These are phyloP conservation scores for Megalops cyprinoides DNA, from an alignment of 2,797 vertebrate genomes.

Conservation along the genomic window DNA sequence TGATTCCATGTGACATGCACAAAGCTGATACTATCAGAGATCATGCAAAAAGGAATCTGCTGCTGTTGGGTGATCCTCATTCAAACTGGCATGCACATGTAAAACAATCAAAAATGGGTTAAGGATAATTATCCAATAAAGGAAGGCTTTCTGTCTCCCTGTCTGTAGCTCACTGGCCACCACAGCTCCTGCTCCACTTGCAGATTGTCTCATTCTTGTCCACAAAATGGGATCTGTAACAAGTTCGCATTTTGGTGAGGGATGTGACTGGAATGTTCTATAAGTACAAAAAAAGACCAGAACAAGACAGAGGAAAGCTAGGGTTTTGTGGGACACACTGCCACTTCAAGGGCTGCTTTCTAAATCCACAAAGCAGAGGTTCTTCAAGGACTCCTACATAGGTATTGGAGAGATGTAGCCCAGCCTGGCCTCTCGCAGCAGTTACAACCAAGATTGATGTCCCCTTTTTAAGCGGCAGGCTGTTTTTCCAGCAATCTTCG, in stretches of 20 bases:
- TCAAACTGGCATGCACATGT: neutral
- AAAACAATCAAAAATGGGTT: neutral
- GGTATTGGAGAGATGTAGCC: slow-evolving; percentile 60
- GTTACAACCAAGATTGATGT: slow-evolving; percentile 70
- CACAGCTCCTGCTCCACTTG: neutral
- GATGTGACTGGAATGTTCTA: neutral
- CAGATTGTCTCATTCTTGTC: neutral
- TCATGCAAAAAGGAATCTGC: neutral
- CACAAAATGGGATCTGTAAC: neutral
- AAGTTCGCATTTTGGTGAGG: slow-evolving; percentile 3
- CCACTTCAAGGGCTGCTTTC: neutral
- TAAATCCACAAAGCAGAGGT: slow-evolving; percentile 41
- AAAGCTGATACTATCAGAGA: neutral
- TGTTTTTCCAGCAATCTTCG: slow-evolving; percentile 50
- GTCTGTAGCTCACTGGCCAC: neutral
- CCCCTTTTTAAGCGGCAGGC: slow-evolving; percentile 64
- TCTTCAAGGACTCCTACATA: slow-evolving; percentile 57
- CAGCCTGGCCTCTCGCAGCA: slow-evolving; percentile 56
- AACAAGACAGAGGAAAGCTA: neutral
- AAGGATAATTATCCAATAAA: neutral
- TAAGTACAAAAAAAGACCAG: neutral
- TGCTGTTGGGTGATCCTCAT: neutral
- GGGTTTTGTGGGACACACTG: too few relatives aligned
- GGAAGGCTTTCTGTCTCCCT: neutral
- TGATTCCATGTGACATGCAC: neutral